A percentile compares a stretch with the other conserved stretches of the same genome.
phyloP scores from a whole-genome alignment of 2,888 invertebrate species.

The Kryphioiulus occultus region DNA sequence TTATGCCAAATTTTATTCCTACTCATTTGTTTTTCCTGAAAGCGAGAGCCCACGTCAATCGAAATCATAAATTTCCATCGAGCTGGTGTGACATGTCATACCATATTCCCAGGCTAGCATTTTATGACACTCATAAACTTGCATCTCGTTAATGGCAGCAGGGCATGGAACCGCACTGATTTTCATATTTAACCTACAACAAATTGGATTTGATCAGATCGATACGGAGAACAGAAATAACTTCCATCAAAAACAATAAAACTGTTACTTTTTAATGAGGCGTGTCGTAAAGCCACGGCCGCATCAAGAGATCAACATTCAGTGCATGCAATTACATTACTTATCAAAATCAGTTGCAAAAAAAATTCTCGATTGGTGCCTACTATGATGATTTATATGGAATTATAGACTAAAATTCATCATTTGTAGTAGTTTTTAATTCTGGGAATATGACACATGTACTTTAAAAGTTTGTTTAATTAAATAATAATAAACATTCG shows the following conservation, averaged over 20 bases:
- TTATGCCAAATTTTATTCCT: too few species aligned
- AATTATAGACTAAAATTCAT: too few species aligned
- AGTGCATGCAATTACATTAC: too few species aligned
- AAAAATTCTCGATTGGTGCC: too few species aligned
- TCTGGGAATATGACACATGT: too few species aligned
- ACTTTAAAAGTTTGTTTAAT: too few species aligned
- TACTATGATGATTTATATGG: too few species aligned
- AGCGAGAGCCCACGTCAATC: neutral
- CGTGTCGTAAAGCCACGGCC: neutral
- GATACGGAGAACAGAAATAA: neutral
- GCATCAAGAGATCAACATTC: neutral
- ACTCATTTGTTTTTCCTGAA: neutral
- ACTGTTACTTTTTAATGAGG: neutral
- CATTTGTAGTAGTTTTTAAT: too few species aligned
- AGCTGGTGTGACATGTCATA: constrained; percentile 5
- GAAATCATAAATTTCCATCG: neutral
- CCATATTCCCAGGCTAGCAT: neutral
- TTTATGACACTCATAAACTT: neutral
- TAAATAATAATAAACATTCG: too few species aligned
- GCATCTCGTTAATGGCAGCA: neutral
- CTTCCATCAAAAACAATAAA: neutral
- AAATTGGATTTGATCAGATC: neutral
- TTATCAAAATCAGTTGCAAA: too few species aligned
- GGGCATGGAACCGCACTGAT: too few species aligned
- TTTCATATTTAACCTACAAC: too few species aligned